Evolutionary conservation across 2,888 invertebrate genomes (phyloP), one percentile per base, ranked within the genome.

Genomic region (Coenonympha arcania): DNA sequence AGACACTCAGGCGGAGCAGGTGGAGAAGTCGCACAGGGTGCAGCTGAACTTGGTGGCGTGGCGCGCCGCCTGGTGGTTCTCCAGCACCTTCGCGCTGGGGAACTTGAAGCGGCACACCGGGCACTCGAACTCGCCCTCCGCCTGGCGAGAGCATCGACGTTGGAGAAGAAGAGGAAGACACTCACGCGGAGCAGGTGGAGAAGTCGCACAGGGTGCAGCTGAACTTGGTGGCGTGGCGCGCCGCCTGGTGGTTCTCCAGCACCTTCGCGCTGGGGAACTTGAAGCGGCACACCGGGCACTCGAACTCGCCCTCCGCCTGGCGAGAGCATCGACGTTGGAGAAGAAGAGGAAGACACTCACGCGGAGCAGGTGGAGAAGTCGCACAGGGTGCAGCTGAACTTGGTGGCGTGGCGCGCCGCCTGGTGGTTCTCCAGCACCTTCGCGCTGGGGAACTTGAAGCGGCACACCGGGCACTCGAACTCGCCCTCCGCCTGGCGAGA

Each of bases 41-140:
- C 85, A 85, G 44, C 75, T 80, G 58, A 80, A 85, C 49, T 78
- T 52, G 45, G 82, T 79, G 1, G 81, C 79, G 64, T 85, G 85
- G n/a, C 84, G 84, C 4, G 84, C 81, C 0, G 85, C 83, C 1
- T 79, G 71, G 49, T 85, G 85, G 11, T 82, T 82, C 0, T 83
- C 54, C 0, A 83, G 55, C 0, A 82, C 80, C 56, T 80, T 75
- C 0, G 75, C 63, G 0, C 77, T 76, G 15, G 73, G 75, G 66
- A 84, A 80, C 9, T 79, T 76, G 0, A 79, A 80, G 51, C 78
- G 80, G 57, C 85, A 86, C 8, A 86, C 73, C 1, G 62, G 66
- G 31, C 85, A 86, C 6, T 68, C 68, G 50, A 73, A 68, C 5
- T 74, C 76, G 0, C 85, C 85, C 55, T 78, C 76, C 69, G 78